Conservation (phyloP, 2,888 invertebrate species). For the Apamea anceps region DNA sequence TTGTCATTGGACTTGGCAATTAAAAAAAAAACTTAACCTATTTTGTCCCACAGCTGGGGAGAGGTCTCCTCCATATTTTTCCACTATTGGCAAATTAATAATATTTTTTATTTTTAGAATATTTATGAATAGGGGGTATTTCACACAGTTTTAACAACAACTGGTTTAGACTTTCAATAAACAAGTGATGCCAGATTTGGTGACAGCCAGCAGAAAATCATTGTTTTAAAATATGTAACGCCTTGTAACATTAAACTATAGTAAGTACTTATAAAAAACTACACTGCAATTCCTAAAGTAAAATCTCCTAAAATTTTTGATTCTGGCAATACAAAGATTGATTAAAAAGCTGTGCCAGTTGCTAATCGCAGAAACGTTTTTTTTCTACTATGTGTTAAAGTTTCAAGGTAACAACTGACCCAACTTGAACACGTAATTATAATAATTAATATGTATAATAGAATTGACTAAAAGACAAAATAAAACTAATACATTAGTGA, state of each 20-base stretch:
- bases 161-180: neutral
- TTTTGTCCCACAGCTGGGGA: too few relatives aligned
- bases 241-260: slow-evolving; percentile 28
- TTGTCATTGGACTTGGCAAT: neutral
- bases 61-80: too few relatives aligned
- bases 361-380: neutral
- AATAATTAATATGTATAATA: slow-evolving; percentile 46
- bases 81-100: too few relatives aligned
- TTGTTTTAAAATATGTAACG: neutral
- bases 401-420: neutral
- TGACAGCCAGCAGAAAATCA: neutral
- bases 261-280: neutral
- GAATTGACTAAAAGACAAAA: slow-evolving; percentile 57
- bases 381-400: slow-evolving; percentile 2
- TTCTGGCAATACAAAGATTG: slow-evolving; percentile 32
- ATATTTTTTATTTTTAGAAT: neutral
- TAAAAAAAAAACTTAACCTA: too few relatives aligned
- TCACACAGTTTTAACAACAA: neutral
- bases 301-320: slow-evolving; percentile 21
- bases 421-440: slow-evolving; percentile 15
- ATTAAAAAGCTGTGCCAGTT: slow-evolving; percentile 1
- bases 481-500: slow-evolving; percentile 61
- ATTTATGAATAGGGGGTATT: slow-evolving; percentile 4
- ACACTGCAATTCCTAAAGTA: slow-evolving; percentile 23
- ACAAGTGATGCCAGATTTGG: slow-evolving; percentile 7